phyloP scores from a whole-genome alignment of 2,888 invertebrate genomes.

The Diaperis boleti region DNA sequence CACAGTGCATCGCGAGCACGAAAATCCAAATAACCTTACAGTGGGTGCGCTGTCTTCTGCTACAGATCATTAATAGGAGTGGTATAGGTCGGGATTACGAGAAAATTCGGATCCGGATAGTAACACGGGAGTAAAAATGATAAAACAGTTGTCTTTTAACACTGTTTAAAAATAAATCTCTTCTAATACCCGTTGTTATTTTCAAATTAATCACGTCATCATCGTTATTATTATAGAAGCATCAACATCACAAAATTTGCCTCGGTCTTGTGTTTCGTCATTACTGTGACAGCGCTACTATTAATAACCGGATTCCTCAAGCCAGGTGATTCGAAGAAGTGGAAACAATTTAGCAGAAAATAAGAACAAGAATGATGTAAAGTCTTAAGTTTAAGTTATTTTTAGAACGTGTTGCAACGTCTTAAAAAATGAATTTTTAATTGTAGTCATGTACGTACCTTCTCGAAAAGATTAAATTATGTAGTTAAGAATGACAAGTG shows the following conservation, averaged over 20 bases:
- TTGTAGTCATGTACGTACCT: no score
- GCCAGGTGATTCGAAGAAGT: slow-evolving; percentile 28
- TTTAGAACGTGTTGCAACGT: slow-evolving; percentile 10
- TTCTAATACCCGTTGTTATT: slow-evolving; percentile 27
- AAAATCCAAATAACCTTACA: slow-evolving; percentile 20
- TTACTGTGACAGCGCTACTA: slow-evolving; percentile 22
- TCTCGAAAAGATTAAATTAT: no score
- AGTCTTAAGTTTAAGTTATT: slow-evolving; percentile 18
- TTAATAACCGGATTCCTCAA: slow-evolving; percentile 30
- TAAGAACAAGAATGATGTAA: slow-evolving; percentile 15
- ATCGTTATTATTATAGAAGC: slow-evolving; percentile 27
- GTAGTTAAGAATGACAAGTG: no score
- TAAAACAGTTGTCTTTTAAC: slow-evolving; percentile 10
- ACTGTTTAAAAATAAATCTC: slow-evolving; percentile 32
- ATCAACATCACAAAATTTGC: slow-evolving; percentile 30
- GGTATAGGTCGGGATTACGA: slow-evolving; percentile 47
- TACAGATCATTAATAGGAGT: slow-evolving; percentile 42
- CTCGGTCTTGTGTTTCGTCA: slow-evolving; percentile 13
- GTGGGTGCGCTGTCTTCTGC: slow-evolving; percentile 41
- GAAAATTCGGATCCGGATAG: slow-evolving; percentile 48
- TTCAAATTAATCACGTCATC: slow-evolving; percentile 29
- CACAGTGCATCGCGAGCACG: no score
- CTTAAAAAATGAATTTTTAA: background rate
- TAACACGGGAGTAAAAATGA: slow-evolving; percentile 38
- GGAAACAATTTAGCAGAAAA: slow-evolving; percentile 28